Evolutionary conservation across 2,888 invertebrate genomes (phyloP), one percentile per base, ranked within the genome.

Genomic region (Ceriagrion tenellum): DNA sequence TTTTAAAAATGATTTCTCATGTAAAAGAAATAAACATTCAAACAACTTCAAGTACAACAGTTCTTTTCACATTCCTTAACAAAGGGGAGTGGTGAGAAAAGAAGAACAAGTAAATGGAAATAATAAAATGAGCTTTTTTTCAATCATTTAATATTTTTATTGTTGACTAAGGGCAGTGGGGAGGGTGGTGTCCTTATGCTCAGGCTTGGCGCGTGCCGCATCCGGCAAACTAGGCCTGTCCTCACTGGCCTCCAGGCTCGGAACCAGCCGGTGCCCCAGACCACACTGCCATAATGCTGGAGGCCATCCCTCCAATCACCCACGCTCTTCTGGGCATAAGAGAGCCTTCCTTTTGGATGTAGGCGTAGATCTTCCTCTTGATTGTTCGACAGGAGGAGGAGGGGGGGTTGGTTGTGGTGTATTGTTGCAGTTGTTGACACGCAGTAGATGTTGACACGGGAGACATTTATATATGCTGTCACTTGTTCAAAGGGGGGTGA

Each of bases 81-180:
- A 69, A 93, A 69, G 69, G 93, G 93, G 93, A 69, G 63, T 47
- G 63, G 93, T 47, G 93, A 93, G 40, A 93, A 93, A 91, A 93
- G 47, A 93, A 93, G 93, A 93, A 93, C 93, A 93, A 74, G 63
- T 69, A 63, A 74, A 47, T 69, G 47, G 93, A 63, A 69, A 93
- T 47, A 93, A 93, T 93, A 93, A 93, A 93, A 93, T 93, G 63
- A 93, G 47, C 93, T 69, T 59, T 55, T 69, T 69, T 93, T 93
- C 56, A 69, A 69, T 93, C 40, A 93, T 63, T 93, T 93, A 93
- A 93, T 69, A 93, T 93, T 93, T 93, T 93, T 59, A 59, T 93
- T 56, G 30, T 93, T 93, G 93, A 93, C 93, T 93, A 93, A 93
- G 69, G 93, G 93, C 93, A 93, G 93, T 93, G 93, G 93, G 93